Evolutionary conservation across 2,797 vertebrate genomes (phyloP).

Genomic region (Graptemys geographica): DNA sequence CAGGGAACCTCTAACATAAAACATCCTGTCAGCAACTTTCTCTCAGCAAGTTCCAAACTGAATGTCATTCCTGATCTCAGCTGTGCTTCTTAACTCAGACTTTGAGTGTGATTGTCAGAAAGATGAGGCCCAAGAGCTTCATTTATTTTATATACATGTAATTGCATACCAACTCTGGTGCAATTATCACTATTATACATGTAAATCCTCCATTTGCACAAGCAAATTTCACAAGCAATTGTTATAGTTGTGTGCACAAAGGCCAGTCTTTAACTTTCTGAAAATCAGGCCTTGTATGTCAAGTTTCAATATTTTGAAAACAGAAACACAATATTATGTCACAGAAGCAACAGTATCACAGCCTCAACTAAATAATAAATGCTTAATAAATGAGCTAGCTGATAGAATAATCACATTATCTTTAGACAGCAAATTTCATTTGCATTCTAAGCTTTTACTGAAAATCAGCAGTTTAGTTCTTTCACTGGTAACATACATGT

Average conservation of each 20-base stretch:
- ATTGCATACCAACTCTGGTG: not conserved
- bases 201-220: not conserved
- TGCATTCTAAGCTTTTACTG: constrained; percentile 17
- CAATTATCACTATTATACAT: not conserved
- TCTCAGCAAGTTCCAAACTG: not conserved
- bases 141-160: not conserved
- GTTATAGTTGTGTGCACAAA: not conserved
- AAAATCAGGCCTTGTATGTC: not conserved
- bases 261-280: not conserved
- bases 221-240: not conserved
- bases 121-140: not conserved
- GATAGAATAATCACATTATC: not conserved
- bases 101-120: not conserved
- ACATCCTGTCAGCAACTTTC: not conserved
- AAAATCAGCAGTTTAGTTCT: constrained; percentile 24
- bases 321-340: not conserved
- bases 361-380: constrained; percentile 8
- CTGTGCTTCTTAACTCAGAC: not conserved
- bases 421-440: not conserved
- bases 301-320: constrained; percentile 1
- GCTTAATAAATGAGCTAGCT: constrained; percentile 38
- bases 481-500: not conserved
- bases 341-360: constrained; percentile 16
- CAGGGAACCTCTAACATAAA: not conserved
- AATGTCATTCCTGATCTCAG: not conserved